Conservation (phyloP, 2,113 vertebrate species). For the Sterna hirundo region DNA sequence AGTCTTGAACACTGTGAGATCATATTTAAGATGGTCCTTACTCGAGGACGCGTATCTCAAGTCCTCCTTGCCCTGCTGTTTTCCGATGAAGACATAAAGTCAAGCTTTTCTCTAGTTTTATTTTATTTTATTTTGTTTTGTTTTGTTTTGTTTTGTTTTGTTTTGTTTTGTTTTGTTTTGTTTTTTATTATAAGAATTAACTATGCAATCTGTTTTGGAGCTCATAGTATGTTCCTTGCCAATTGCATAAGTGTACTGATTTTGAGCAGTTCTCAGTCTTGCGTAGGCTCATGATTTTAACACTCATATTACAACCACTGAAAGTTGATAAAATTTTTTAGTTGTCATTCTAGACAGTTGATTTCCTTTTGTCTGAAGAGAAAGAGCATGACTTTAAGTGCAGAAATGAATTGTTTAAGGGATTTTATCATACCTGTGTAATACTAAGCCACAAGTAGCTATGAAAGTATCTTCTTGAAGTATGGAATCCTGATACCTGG, state of each 20-base stretch:
- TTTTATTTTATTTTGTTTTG: neutral
- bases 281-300: neutral
- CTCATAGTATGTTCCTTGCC: neutral
- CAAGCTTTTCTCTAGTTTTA: neutral
- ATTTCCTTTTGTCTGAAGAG: neutral
- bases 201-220: neutral
- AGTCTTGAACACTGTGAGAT: neutral
- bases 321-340: neutral
- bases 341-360: neutral
- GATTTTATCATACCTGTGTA: neutral
- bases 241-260: neutral
- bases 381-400: neutral
- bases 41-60: fast-evolving
- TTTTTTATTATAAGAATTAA: neutral
- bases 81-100: neutral
- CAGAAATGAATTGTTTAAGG: neutral
- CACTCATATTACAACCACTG: neutral
- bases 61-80: neutral
- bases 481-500: neutral
- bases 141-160: neutral
- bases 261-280: neutral
- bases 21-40: neutral
- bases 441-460: neutral
- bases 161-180: neutral
- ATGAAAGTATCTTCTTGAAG: neutral